Conservation (phyloP, 1,140 invertebrate genomes). For the Hyles euphorbiae region DNA sequence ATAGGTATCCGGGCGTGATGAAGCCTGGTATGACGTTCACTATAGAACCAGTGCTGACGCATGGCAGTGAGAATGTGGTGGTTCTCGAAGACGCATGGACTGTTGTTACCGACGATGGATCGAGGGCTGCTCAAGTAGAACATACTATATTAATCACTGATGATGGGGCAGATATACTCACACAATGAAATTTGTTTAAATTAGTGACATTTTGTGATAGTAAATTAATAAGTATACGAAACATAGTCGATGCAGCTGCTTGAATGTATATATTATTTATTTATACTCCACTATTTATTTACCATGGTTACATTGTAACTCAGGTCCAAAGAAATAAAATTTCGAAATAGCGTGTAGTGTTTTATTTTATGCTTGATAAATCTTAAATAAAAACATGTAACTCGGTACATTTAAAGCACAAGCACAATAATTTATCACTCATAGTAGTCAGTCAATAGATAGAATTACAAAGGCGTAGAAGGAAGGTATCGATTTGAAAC, state of each 20-base stretch:
- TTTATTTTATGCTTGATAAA: slow-evolving; percentile 67
- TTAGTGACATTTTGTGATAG: not conserved
- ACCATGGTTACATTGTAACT: slow-evolving; percentile 1
- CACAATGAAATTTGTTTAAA: slow-evolving; percentile 45
- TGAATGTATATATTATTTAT: too few relatives aligned
- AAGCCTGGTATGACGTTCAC: slow-evolving; percentile 94
- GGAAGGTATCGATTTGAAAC: slow-evolving; percentile 56
- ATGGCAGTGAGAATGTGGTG: slow-evolving; percentile 81
- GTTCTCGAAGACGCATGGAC: slow-evolving; percentile 94
- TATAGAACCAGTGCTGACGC: slow-evolving; percentile 91
- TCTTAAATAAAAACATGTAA: slow-evolving; percentile 70
- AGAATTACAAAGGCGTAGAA: slow-evolving; percentile 69
- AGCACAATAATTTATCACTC: slow-evolving; percentile 73
- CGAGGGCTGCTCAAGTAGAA: slow-evolving; percentile 92
- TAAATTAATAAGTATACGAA: too few relatives aligned
- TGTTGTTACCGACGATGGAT: slow-evolving; percentile 84
- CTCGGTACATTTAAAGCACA: slow-evolving; percentile 75
- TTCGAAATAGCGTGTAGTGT: slow-evolving; percentile 48
- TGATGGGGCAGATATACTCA: slow-evolving; percentile 83
- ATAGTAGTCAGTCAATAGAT: slow-evolving; percentile 71
- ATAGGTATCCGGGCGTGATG: slow-evolving; percentile 85
- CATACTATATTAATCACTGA: slow-evolving; percentile 93
- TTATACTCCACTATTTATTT: not conserved
- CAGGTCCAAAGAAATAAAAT: slow-evolving; percentile 37
- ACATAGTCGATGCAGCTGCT: too few relatives aligned